Evolutionary conservation across 1,140 invertebrate genomes (phyloP).

Genomic region (Vollenhovia emeryi): DNA sequence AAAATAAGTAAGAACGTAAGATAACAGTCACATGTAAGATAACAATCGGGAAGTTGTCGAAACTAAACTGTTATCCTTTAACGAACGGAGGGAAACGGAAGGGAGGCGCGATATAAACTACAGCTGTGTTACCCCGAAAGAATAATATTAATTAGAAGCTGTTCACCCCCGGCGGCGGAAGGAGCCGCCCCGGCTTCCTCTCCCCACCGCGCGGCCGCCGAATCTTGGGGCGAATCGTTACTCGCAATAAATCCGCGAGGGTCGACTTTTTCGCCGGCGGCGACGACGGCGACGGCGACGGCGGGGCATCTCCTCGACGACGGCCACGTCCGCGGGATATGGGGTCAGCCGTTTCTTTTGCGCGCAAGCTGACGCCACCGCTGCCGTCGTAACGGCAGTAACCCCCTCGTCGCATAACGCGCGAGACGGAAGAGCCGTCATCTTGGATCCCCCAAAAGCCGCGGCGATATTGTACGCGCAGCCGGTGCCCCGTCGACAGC

Average conservation of each 20-base stretch:
- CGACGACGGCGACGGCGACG: background rate
- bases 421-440: slow-evolving; percentile 68
- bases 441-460: slow-evolving; percentile 74
- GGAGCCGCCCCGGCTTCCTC: background rate
- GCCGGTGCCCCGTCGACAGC: slow-evolving; percentile 73
- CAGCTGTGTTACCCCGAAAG: background rate
- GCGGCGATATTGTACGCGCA: slow-evolving; percentile 73
- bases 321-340: slow-evolving; percentile 4
- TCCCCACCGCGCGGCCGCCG: background rate
- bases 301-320: background rate
- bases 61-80: background rate
- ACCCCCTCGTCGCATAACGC: slow-evolving; percentile 60
- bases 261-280: slow-evolving; percentile 54
- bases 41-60: background rate
- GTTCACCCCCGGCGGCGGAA: background rate
- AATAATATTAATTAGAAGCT: slow-evolving; percentile 19
- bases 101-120: background rate
- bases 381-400: slow-evolving; percentile 31
- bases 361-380: slow-evolving; percentile 70
- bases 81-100: background rate
- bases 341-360: slow-evolving; percentile 69
- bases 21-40: background rate
- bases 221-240: slow-evolving; percentile 32
- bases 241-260: slow-evolving; percentile 55
- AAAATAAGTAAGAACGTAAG: background rate